phyloP scores from a whole-genome alignment of 2,797 vertebrate genomes.

The Phrynocephalus guinanensis region DNA sequence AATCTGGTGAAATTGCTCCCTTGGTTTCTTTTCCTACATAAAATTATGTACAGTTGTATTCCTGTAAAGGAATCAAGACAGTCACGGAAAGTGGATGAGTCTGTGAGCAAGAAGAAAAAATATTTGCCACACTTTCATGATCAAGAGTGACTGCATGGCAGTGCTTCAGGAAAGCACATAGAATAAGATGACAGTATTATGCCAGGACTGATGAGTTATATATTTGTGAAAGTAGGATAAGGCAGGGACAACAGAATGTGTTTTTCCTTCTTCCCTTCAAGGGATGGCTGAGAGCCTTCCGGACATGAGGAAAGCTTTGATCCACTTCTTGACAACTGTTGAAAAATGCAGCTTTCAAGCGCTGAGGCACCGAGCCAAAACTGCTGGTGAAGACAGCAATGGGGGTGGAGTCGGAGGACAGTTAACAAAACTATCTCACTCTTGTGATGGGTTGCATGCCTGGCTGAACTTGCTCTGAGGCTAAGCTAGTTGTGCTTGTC shows the following conservation, averaged over 20 bases:
- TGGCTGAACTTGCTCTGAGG: neutral
- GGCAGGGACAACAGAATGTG: neutral
- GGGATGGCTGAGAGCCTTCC: too few species aligned
- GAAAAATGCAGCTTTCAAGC: neutral
- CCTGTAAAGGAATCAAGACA: too few species aligned
- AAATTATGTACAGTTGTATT: too few species aligned
- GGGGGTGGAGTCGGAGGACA: neutral
- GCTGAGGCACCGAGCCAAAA: neutral
- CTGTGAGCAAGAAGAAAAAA: neutral
- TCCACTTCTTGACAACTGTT: neutral
- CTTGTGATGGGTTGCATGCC: neutral
- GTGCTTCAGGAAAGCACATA: neutral
- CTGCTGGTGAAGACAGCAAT: neutral
- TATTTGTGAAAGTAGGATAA: neutral
- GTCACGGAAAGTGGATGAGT: neutral
- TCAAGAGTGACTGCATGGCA: too few species aligned
- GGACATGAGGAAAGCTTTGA: neutral
- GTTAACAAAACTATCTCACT: neutral
- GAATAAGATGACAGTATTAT: neutral
- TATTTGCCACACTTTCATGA: neutral
- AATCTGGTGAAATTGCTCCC: too few species aligned
- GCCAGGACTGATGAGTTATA: neutral
- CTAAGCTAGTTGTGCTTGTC: neutral
- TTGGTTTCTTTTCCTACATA: too few species aligned
- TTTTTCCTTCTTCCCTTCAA: neutral